Base-by-base conservation (phyloP, 30 jellyfish, hydroid and myxozoan species). In the Phacellophora camtschatica region DNA sequence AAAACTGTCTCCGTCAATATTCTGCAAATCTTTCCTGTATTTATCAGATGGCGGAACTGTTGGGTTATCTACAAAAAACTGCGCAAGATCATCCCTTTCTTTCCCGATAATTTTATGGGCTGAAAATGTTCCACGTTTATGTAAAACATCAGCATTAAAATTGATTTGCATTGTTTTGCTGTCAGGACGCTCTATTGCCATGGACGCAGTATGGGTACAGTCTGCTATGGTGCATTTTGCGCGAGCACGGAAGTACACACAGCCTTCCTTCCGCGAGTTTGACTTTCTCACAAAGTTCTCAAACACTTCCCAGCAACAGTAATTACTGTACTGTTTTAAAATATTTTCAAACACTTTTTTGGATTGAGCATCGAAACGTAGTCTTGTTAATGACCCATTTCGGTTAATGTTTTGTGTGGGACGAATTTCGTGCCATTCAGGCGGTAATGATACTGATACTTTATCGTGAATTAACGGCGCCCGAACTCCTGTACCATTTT, bases 41-140 rank as follows among this genome's bases (percentile, higher is more conserved):
- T 46, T 27, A 13, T 45, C 45, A 3, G 85, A 71, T 3, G 85
- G 85, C 2, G 85, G 85, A 8, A 69, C 39, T 13, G 23, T 36
- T 18, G 83, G 83, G 62, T 69, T 69, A 5, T 69, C 49, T 20
- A 7, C 62, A 45, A 69, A 69, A 43, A 5, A 13, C 11, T 74
- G 5, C 10, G 81, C 53, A 2, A 66, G 65, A 2, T 56, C 4
- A 32, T 5, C 71, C 81, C 63, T 16, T 11, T 32, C 65, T 2
- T 22, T 36, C 35, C 71, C 71, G 4, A 4, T 5, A 3, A 56
- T 56, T 28, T 56, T 56, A 2, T 22, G 16, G 51, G 32, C 71
- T n/a, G 71, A 5, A 4, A 56, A 2, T 20, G 2, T 2, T 12
- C 71, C 36, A 16, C 37, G 34, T 32, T 22, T 56, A 22, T 56